Percentiles rank a stretch among this genome's conserved stretches.
Evolutionary conservation across 2,888 invertebrate genomes (phyloP).

Genomic region (Erynnis tages): DNA sequence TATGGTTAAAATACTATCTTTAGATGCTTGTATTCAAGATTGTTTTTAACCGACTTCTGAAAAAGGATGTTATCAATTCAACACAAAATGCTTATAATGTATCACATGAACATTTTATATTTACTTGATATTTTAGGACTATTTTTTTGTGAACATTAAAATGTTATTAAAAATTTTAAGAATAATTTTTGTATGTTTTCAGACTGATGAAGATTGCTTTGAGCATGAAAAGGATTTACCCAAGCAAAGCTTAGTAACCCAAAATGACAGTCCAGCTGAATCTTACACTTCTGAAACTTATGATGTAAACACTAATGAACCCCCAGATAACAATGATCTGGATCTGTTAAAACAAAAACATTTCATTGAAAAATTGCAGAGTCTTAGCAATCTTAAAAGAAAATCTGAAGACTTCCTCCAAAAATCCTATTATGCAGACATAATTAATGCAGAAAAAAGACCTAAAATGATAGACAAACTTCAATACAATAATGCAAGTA

Average conservation of each 20-base stretch:
- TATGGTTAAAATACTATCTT: too few species aligned
- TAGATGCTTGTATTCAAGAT: too few species aligned
- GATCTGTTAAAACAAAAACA: slow-evolving; percentile 66
- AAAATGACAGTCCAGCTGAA: slow-evolving; percentile 55
- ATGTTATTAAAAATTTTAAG: too few species aligned
- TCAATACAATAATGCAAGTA: slow-evolving; percentile 51
- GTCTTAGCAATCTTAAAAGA: slow-evolving; percentile 68
- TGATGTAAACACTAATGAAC: slow-evolving; percentile 51
- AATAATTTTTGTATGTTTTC: slow-evolving; percentile 31
- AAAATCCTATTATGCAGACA: slow-evolving; percentile 66
- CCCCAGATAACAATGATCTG: slow-evolving; percentile 52
- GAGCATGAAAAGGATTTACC: slow-evolving; percentile 60
- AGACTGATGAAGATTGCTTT: slow-evolving; percentile 70
- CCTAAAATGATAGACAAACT: slow-evolving; percentile 66
- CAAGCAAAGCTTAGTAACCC: slow-evolving; percentile 53
- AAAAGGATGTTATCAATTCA: background rate
- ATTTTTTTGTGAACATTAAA: too few species aligned
- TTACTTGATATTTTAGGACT: too few species aligned
- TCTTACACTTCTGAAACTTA: slow-evolving; percentile 57
- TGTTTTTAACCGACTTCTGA: background rate
- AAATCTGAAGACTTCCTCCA: slow-evolving; percentile 74
- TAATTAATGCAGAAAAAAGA: slow-evolving; percentile 64
- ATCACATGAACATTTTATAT: too few species aligned
- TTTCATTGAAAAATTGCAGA: slow-evolving; percentile 71
- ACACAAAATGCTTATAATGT: too few species aligned